These are phyloP conservation scores for Muntiacus muntjak DNA, from an alignment of 2,113 vertebrate genomes.

Conservation along the genomic window DNA sequence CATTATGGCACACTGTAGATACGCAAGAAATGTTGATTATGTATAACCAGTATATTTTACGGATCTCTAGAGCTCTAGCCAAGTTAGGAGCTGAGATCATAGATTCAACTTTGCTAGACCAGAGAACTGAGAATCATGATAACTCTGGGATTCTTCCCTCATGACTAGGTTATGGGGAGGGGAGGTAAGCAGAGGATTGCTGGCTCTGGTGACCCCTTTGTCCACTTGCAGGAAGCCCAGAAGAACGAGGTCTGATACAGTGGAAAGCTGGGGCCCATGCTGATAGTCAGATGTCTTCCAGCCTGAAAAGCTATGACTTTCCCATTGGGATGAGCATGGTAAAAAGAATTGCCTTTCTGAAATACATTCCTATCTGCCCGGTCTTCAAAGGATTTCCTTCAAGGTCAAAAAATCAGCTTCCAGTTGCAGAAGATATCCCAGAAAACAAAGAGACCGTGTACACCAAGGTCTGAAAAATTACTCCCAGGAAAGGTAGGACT, in stretches of 20 bases:
- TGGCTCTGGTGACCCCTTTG: background rate
- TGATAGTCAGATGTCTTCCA: slow-evolving; percentile 70
- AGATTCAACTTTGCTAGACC: background rate
- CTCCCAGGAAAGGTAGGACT: slow-evolving; percentile 15
- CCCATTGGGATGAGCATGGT: slow-evolving; percentile 89
- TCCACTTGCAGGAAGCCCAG: slow-evolving; percentile 81
- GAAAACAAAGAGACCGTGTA: slow-evolving; percentile 52
- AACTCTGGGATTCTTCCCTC: background rate
- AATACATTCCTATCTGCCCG: slow-evolving; percentile 89
- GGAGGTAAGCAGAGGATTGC: background rate
- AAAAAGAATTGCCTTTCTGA: slow-evolving; percentile 80
- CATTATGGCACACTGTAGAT: background rate
- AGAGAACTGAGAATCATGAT: background rate
- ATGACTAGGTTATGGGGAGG: background rate
- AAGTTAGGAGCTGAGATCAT: background rate
- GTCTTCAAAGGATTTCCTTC: slow-evolving; percentile 87
- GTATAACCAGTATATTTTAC: background rate
- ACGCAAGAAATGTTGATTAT: background rate
- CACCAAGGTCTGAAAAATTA: slow-evolving; percentile 83
- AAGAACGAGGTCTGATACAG: slow-evolving; percentile 90
- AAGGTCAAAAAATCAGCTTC: background rate
- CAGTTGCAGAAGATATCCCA: background rate
- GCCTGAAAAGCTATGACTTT: slow-evolving; percentile 88
- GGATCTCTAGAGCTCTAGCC: background rate
- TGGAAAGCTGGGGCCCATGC: slow-evolving; percentile 87